Percentiles rank a stretch among this genome's conserved stretches.
Conservation (phyloP, 2,888 invertebrate genomes). For the Napeogenes inachia region DNA sequence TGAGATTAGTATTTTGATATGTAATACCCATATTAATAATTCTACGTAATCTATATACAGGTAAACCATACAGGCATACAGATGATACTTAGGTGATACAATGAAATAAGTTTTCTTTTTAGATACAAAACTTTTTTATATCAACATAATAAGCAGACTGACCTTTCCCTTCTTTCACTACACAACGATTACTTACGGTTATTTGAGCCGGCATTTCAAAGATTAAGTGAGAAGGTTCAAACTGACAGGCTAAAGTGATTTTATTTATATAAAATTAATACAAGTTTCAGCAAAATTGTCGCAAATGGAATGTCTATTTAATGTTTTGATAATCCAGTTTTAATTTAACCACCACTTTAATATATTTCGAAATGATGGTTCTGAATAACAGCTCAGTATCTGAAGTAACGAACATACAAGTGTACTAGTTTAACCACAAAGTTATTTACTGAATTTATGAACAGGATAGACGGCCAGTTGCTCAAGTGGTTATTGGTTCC, state of each 20-base stretch:
- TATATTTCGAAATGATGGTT: no score
- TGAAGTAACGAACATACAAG: no score
- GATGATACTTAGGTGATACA: no score
- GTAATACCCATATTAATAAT: no score
- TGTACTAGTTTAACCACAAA: no score
- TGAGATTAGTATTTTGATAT: no score
- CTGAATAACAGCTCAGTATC: no score
- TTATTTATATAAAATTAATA: constrained; percentile 22
- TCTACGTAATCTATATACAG: no score
- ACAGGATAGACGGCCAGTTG: no score
- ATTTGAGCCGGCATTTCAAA: constrained; percentile 18
- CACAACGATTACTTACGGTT: constrained; percentile 10
- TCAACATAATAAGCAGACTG: constrained; percentile 3
- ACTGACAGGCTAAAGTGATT: constrained; percentile 21
- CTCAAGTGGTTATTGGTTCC: no score
- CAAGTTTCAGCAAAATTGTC: constrained; percentile 9
- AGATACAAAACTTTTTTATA: background rate
- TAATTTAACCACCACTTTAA: background rate
- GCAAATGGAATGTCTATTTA: constrained; percentile 10
- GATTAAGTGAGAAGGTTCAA: constrained; percentile 11
- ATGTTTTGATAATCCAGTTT: background rate
- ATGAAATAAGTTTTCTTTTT: background rate
- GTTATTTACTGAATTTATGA: no score
- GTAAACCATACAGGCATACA: no score
- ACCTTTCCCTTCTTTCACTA: constrained; percentile 10